Conservation (phyloP, 2,113 vertebrate species). For the Eudorcas thomsonii region DNA sequence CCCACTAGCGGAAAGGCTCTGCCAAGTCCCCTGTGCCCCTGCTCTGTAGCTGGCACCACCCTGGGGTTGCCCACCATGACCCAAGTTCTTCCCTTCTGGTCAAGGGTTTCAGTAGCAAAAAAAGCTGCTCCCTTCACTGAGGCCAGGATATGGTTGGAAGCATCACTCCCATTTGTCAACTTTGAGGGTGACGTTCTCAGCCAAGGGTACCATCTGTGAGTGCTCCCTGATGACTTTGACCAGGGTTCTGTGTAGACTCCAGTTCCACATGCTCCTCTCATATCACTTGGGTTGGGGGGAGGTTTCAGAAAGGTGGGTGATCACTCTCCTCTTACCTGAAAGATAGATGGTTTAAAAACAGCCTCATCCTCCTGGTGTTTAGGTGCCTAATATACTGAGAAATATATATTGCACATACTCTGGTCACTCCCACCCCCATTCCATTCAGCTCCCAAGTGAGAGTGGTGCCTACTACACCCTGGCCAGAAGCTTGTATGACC, state of each 20-base stretch:
- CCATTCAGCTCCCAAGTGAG: rapidly evolving
- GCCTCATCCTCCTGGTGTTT: background rate
- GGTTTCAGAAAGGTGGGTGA: background rate
- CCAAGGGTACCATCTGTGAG: background rate
- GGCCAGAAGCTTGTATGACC: background rate
- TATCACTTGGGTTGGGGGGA: background rate
- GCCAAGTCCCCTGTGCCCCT: background rate
- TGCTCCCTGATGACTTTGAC: background rate
- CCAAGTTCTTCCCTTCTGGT: background rate
- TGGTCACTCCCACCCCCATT: background rate
- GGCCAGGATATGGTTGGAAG: background rate
- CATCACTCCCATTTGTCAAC: background rate
- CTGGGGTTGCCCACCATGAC: background rate
- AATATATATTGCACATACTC: background rate
- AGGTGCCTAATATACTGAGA: background rate
- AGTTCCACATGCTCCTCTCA: background rate
- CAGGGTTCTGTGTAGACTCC: background rate
- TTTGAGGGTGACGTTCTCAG: background rate
- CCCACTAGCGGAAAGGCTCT: background rate
- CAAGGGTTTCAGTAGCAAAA: background rate
- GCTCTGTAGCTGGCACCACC: rapidly evolving
- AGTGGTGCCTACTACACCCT: rapidly evolving
- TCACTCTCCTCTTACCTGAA: background rate
- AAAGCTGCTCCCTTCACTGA: background rate
- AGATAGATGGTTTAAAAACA: background rate